Conservation (phyloP, 1,140 invertebrate species). For the Diachasma alloeum region DNA sequence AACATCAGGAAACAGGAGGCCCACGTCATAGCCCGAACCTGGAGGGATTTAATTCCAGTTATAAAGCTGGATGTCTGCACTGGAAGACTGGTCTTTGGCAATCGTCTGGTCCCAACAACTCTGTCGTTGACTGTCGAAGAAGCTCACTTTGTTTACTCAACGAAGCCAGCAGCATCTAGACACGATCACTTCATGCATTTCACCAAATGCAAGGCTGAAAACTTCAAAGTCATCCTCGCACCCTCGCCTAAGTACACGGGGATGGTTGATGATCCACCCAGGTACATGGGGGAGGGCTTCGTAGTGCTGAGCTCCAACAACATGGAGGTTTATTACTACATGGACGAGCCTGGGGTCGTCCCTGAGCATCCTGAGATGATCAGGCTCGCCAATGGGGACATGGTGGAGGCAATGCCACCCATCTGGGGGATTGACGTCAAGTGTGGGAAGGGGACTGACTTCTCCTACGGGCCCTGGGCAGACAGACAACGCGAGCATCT, state of each 20-base stretch:
- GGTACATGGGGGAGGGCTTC: constrained; percentile 98
- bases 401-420: constrained; percentile 89
- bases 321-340: constrained; percentile 94
- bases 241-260: constrained; percentile 94
- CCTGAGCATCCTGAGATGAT: constrained; percentile 89
- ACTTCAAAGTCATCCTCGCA: constrained; percentile 92
- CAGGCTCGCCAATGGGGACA: constrained; percentile 91
- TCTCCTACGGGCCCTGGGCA: constrained; percentile 98
- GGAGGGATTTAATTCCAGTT: constrained; percentile 96
- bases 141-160: constrained; percentile 93
- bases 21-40: constrained; percentile 81
- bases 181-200: constrained; percentile 97
- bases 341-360: constrained; percentile 92
- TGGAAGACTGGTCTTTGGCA: constrained; percentile 95
- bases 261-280: constrained; percentile 92
- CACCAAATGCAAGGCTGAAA: constrained; percentile 93
- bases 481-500: constrained; percentile 95
- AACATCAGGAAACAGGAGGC: constrained; percentile 60
- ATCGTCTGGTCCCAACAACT: constrained; percentile 91
- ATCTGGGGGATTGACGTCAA: constrained; percentile 96
- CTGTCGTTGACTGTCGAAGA: constrained; percentile 94
- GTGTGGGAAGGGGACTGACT: constrained; percentile 96
- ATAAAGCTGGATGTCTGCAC: constrained; percentile 94
- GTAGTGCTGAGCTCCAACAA: constrained; percentile 95
- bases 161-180: constrained; percentile 90